phyloP scores from a whole-genome alignment of 2,113 vertebrate species.

The Sitta europaea region DNA sequence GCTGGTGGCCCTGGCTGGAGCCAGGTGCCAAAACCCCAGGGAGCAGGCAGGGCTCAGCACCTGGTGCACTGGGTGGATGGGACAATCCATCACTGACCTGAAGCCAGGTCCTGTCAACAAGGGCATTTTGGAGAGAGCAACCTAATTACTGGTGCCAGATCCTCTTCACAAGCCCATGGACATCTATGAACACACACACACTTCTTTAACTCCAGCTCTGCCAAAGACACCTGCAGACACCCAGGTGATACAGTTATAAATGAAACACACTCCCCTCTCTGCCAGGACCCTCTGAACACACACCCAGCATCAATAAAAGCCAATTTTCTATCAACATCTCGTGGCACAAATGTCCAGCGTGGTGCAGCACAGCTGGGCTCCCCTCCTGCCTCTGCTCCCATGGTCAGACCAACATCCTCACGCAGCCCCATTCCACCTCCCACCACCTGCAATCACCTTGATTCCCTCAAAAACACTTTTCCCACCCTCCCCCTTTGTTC shows the following conservation, averaged over 20 bases:
- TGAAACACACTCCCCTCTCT: neutral
- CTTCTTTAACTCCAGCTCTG: neutral
- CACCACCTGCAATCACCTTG: neutral
- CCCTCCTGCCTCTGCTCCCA: neutral
- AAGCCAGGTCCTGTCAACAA: neutral
- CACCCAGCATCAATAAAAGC: neutral
- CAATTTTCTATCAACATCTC: neutral
- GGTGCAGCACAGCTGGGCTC: neutral
- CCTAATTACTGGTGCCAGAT: neutral
- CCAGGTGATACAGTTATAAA: neutral
- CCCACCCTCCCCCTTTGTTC: neutral
- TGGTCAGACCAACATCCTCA: neutral
- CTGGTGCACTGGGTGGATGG: accelerated
- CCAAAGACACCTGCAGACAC: neutral
- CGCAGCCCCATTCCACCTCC: neutral
- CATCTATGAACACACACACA: neutral
- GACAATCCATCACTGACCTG: neutral
- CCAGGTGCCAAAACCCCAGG: neutral
- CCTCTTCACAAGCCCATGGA: neutral
- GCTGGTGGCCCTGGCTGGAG: neutral
- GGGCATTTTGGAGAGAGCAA: accelerated
- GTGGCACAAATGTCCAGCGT: accelerated
- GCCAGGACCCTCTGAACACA: neutral
- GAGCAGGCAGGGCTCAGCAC: neutral
- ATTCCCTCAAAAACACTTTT: neutral